Evolutionary conservation across 1,140 invertebrate species (phyloP).

Genomic region (Philotrypesis tridentata): DNA sequence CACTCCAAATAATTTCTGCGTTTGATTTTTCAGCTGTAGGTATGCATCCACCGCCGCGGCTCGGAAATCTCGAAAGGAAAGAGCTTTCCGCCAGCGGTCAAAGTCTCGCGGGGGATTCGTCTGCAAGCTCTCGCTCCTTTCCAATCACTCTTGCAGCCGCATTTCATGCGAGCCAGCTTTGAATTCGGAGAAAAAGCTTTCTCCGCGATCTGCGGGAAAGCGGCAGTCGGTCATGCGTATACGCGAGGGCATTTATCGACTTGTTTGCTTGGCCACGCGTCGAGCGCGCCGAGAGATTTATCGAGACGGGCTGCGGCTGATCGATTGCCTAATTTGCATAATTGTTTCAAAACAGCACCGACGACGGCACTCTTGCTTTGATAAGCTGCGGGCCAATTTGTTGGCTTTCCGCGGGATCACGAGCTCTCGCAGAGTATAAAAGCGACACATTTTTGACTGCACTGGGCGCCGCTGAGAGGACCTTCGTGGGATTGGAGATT

Average conservation of each 20-base stretch:
- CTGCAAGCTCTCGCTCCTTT: too few relatives aligned
- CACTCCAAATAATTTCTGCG: background rate
- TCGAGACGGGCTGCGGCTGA: background rate
- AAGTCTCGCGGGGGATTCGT: too few relatives aligned
- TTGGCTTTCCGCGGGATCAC: background rate
- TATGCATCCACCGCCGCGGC: too few relatives aligned
- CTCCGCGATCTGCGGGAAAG: background rate
- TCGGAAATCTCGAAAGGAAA: too few relatives aligned
- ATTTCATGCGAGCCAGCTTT: background rate
- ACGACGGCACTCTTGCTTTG: background rate
- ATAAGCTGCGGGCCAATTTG: background rate
- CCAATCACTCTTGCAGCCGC: background rate
- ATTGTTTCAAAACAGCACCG: background rate
- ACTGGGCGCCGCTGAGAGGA: background rate
- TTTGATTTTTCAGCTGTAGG: background rate
- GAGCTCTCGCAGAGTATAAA: background rate
- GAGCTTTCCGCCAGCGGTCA: too few relatives aligned
- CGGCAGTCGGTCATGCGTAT: too few relatives aligned
- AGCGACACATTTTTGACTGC: background rate
- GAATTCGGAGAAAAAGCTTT: background rate
- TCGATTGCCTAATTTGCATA: background rate
- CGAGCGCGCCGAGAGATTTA: background rate
- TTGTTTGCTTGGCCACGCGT: conserved; percentile 13
- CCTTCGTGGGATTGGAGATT: background rate
- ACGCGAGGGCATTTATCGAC: conserved; percentile 18